phyloP scores from a whole-genome alignment of 2,113 vertebrate genomes.

The Sinocyclocheilus grahami region DNA sequence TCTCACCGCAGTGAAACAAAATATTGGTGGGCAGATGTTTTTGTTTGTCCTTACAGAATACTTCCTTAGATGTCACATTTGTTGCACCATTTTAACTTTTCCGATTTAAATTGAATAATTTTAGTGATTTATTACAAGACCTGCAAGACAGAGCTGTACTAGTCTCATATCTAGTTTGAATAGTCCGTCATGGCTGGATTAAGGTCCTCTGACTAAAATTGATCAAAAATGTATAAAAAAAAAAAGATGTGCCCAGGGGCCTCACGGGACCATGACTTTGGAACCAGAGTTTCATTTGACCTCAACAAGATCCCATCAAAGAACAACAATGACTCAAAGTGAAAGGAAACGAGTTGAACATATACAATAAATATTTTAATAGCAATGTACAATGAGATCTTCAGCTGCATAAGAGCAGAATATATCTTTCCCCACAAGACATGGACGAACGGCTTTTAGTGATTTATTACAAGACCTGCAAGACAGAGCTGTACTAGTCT shows the following conservation, averaged over 20 bases:
- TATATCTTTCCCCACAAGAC: not conserved
- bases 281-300: not conserved
- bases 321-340: not conserved
- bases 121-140: not conserved
- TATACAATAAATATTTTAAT: conserved; percentile 40
- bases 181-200: not conserved
- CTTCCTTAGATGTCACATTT: not conserved
- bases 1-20: not conserved
- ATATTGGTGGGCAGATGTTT: not conserved
- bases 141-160: not conserved
- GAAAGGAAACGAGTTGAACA: not conserved
- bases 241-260: not conserved
- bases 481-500: no score
- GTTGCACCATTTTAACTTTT: not conserved
- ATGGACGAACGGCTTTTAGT: not conserved
- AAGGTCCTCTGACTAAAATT: not conserved
- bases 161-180: not conserved
- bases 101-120: no score
- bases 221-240: not conserved
- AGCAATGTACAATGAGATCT: conserved; percentile 50
- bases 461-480: no score
- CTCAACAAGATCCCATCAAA: conserved; percentile 4
- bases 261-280: not conserved
- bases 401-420: conserved; percentile 27
- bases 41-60: not conserved